Evolutionary conservation across 1,140 invertebrate genomes (phyloP), one percentile per base, ranked within the genome.

Genomic region (Sycophila sp.): DNA sequence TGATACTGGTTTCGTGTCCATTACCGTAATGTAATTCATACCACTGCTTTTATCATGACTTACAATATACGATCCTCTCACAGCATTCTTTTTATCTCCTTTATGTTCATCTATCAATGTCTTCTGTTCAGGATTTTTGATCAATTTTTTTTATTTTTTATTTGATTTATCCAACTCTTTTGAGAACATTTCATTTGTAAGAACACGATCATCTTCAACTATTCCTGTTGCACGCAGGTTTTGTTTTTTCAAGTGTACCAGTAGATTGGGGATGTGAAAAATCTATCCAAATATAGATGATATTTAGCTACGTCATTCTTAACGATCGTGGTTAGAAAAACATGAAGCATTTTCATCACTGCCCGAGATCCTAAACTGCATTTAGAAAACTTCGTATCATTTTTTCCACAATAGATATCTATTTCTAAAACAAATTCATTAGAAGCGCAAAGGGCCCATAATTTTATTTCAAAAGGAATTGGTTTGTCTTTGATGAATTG

Each of bases 391-490:
- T 4, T 19, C 22, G n/a, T 10, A 45, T 19, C 28, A 26, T 38
- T 26, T 53, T 56, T 65, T 26, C 53, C 62, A 19, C 32, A 55
- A 40, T 70, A 70, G 11, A 70, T 58, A 70, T 70, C 59, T 24
- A 70, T 8, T 38, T 63, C 49, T 6, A 28, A 55, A 13, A 70
- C 4, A 32, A 38, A 70, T 8, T 56, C 28, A 53, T 69, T 55
- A 6, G 11, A 22, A 60, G 53, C 17, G 47, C 66, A 69, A 4
- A 60, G n/a, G 10, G 66, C 55, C 58, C 47, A 69, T 8, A 60
- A 17, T 24, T 73, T 69, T 36, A 73, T 67, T 42, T 65, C 63
- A 30, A 73, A 73, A n/a, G 58, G 34, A 4, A 63, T 70, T 4
- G 49, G 58, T 56, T 70, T 70, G n/a, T 55, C 38, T 32, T 17